Evolutionary conservation across 2,113 vertebrate genomes (phyloP).

Genomic region (Gadus macrocephalus): DNA sequence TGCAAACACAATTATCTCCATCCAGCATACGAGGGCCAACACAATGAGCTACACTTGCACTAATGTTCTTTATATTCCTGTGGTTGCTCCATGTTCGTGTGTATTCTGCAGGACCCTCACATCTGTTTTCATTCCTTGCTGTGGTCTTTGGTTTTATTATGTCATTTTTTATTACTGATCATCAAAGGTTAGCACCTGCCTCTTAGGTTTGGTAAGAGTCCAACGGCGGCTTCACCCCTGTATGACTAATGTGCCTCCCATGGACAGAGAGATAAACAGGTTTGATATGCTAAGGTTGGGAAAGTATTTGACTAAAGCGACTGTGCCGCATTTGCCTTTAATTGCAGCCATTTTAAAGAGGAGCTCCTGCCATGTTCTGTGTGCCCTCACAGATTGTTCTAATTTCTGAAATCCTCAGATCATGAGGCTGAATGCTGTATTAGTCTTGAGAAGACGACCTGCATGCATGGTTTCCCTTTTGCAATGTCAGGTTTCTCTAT

Average conservation of each 20-base stretch:
- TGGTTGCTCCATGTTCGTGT: conserved; percentile 39
- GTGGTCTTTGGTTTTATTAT: conserved; percentile 47
- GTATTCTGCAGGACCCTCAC: conserved; percentile 22
- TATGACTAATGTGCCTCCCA: conserved; percentile 28
- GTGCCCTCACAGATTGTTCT: conserved; percentile 63
- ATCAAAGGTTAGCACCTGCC: conserved; percentile 53
- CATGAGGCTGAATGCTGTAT: conserved; percentile 44
- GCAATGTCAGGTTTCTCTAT: conserved; percentile 53
- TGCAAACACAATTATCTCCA: conserved; percentile 52
- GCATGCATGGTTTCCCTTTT: conserved; percentile 54
- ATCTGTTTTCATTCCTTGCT: conserved; percentile 53
- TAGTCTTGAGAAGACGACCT: conserved; percentile 43
- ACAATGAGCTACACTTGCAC: conserved; percentile 55
- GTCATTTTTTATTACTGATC: conserved; percentile 32
- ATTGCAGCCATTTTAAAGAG: conserved; percentile 56
- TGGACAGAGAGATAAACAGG: conserved; percentile 23
- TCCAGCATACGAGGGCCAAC: conserved; percentile 52
- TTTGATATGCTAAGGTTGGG: background rate
- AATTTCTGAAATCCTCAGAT: conserved; percentile 59
- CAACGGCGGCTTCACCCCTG: conserved; percentile 24
- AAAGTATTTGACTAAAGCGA: conserved; percentile 33
- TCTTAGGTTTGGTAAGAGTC: conserved; percentile 35
- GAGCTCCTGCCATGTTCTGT: conserved; percentile 59
- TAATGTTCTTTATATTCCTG: conserved; percentile 29
- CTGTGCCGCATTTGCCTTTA: conserved; percentile 49